Base-by-base conservation (phyloP, 2,113 vertebrate genomes). In the Chlamydotis undulata region DNA sequence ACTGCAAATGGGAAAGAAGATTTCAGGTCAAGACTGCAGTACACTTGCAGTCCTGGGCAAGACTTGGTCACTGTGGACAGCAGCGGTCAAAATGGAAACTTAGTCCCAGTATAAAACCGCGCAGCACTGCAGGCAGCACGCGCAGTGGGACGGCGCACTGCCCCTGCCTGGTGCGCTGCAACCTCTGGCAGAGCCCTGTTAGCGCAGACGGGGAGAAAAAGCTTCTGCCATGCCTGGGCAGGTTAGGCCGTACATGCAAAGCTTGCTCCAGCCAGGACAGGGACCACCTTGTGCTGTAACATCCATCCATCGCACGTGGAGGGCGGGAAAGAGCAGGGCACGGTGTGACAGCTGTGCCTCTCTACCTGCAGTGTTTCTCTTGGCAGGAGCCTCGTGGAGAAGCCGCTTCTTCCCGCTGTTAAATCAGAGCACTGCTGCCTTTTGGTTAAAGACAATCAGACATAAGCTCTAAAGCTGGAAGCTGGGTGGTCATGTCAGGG, bases 401-500 rank as follows among this genome's bases (percentile, higher is more conserved):
- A 0, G 5, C 25, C 1, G 10, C 76, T 60, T 71, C 76, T 67
- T 64, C 56, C 56, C 64, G 88, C 68, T 81, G 64, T 50, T 56
- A 49, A 49, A 71, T 19, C 82, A 68, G 56, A 6, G 37, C 5
- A 23, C 79, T 47, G 59, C 88, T 93, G 94, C 81, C 96, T 87
- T 74, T 39, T 41, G 60, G 22, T 57, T 43, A 33, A 45, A 79
- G 65, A 83, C 43, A 57, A 47, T 69, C 70, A 37, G 67, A 28
- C 24, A 6, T 25, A 60, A 96, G 73, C 82, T 52, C 64, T 76
- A 87, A 80, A 95, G 85, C 81, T 8, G 3, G 52, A 70, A 49
- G 64, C 61, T 92, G 95, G 49, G 61, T 91, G 92, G 80, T 65
- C 95, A 79, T 25, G 76, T 12, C 90, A 96, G 69, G 91, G 83